Conservation (phyloP, 1,140 invertebrate species). For the Drosophila teissieri region DNA sequence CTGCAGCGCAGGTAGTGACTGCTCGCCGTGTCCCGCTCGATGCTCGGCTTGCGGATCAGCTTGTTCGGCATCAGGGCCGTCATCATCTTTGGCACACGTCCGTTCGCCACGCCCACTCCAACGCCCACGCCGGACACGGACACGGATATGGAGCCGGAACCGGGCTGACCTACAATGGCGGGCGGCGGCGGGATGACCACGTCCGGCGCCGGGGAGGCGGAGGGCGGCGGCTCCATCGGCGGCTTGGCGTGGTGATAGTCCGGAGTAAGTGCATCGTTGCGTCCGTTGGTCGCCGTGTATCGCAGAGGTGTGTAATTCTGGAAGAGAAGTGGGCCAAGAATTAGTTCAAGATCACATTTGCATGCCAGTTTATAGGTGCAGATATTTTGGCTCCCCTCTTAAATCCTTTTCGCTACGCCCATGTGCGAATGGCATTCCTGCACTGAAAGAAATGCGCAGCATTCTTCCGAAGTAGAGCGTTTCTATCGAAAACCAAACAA, state of each 20-base stretch:
- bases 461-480: conserved; percentile 26
- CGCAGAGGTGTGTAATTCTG: conserved; percentile 78
- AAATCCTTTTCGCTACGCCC: conserved; percentile 20
- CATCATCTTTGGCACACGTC: conserved; percentile 81
- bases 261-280: conserved; percentile 67
- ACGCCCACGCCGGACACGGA: conserved; percentile 35
- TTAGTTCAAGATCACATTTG: background rate
- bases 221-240: conserved; percentile 68
- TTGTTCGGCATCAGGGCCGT: conserved; percentile 88
- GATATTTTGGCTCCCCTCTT: background rate
- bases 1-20: conserved; percentile 88
- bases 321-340: background rate
- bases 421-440: conserved; percentile 58
- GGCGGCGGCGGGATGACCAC: conserved; percentile 53
- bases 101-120: conserved; percentile 57
- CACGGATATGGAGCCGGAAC: conserved; percentile 11
- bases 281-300: conserved; percentile 76
- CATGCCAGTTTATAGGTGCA: too few relatives aligned
- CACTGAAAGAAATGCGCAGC: conserved; percentile 20
- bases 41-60: conserved; percentile 93
- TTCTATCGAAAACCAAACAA: conserved; percentile 75
- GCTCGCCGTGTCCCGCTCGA: conserved; percentile 91
- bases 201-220: conserved; percentile 68
- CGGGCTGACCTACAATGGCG: conserved; percentile 44
- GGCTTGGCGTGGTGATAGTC: conserved; percentile 78